Percentiles rank a stretch among this genome's conserved stretches.
Evolutionary conservation across 2,113 vertebrate genomes (phyloP).

Genomic region (Python bivittatus): DNA sequence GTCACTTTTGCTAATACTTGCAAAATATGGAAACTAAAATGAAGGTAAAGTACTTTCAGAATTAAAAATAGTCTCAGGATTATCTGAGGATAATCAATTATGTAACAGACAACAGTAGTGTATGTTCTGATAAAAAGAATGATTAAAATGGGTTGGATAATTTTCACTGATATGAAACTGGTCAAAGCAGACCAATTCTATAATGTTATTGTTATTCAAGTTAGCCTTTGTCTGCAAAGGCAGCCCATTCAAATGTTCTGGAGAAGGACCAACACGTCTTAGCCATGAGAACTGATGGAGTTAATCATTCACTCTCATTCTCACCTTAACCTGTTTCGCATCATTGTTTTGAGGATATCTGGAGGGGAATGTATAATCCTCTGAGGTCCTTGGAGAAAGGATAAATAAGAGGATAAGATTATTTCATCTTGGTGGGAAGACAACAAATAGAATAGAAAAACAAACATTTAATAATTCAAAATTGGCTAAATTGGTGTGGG

Average conservation of each 20-base stretch:
- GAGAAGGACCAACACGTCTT: background rate
- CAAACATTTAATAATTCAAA: constrained; percentile 12
- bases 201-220: background rate
- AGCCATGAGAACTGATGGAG: background rate
- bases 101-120: background rate
- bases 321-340: background rate
- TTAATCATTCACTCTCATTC: background rate
- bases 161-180: background rate
- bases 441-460: background rate
- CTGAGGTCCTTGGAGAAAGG: background rate
- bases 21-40: background rate
- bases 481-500: background rate
- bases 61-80: background rate
- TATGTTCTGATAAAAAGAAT: background rate
- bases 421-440: background rate
- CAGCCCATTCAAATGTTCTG: background rate
- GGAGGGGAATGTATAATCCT: background rate
- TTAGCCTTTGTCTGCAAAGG: background rate
- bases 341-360: background rate
- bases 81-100: background rate
- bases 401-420: background rate
- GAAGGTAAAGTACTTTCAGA: background rate
- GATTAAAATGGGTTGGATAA: background rate
- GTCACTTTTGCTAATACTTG: background rate
- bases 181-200: background rate